phyloP scores from a whole-genome alignment of 2,113 vertebrate genomes.

The Tympanuchus pallidicinctus region DNA sequence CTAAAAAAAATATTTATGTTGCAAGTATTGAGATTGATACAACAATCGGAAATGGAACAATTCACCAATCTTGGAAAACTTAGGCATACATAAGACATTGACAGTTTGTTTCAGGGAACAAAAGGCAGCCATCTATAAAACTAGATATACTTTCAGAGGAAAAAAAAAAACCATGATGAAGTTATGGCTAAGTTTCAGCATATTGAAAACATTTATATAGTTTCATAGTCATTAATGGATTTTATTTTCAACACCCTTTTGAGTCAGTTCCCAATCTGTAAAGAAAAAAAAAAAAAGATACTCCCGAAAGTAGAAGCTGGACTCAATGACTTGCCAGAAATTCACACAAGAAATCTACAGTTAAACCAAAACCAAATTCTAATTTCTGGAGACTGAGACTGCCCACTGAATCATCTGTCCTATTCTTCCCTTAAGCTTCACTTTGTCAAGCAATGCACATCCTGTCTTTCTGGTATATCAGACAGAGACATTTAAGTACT shows the following conservation, averaged over 20 bases:
- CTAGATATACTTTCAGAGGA: constrained; percentile 15
- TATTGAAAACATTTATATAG: constrained; percentile 53
- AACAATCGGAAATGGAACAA: neutral
- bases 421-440: neutral
- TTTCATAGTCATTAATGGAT: constrained; percentile 47
- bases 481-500: neutral
- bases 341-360: neutral
- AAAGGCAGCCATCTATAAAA: constrained; percentile 57
- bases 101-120: constrained; percentile 37
- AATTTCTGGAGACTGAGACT: neutral
- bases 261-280: constrained; percentile 13
- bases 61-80: constrained; percentile 8
- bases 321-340: constrained; percentile 17
- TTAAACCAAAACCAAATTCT: neutral
- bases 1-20: neutral
- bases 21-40: neutral
- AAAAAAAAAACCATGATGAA: neutral
- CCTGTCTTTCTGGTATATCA: neutral
- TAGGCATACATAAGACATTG: constrained; percentile 16
- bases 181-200: constrained; percentile 40
- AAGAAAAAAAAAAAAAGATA: constrained; percentile 6
- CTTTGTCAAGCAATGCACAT: neutral
- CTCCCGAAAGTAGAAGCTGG: constrained; percentile 23
- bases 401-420: neutral
- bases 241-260: constrained; percentile 65